phyloP scores from a whole-genome alignment of 64 coral and sea anemone species.

The Stichodactyla helianthus region DNA sequence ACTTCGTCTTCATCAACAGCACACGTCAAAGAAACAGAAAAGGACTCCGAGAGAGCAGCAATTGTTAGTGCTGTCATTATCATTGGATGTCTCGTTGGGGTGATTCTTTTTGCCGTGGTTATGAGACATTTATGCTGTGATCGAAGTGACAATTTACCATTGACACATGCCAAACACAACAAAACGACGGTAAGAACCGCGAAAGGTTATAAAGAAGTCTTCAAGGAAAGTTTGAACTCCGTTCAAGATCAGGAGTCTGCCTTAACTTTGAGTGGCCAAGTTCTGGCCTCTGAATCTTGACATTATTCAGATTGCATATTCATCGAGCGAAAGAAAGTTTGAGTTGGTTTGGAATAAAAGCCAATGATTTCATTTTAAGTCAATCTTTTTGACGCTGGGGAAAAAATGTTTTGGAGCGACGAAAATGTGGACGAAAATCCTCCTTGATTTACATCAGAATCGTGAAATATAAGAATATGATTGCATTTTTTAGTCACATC shows the following conservation, averaged over 20 bases:
- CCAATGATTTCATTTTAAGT: too few relatives aligned
- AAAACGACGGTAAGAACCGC: background rate
- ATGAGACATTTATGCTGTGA: background rate
- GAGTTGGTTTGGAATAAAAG: too few relatives aligned
- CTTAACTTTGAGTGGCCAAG: background rate
- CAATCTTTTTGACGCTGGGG: too few relatives aligned
- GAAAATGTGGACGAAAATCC: too few relatives aligned
- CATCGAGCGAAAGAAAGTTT: background rate
- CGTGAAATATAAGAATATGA: too few relatives aligned
- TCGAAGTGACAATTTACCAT: background rate
- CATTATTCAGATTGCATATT: background rate
- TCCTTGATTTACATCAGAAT: too few relatives aligned
- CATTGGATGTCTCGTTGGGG: constrained; percentile 2
- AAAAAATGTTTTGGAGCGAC: too few relatives aligned
- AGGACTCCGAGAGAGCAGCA: background rate
- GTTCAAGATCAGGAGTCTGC: background rate
- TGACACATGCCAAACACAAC: background rate
- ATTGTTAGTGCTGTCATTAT: constrained; percentile 14
- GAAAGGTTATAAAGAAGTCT: background rate
- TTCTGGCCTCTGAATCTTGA: background rate
- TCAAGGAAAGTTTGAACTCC: background rate
- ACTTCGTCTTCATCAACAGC: background rate
- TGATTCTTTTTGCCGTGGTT: background rate
- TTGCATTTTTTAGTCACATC: too few relatives aligned
- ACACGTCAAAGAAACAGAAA: background rate